Conservation (phyloP, 2,797 vertebrate species). For the Microcaecilia unicolor region DNA sequence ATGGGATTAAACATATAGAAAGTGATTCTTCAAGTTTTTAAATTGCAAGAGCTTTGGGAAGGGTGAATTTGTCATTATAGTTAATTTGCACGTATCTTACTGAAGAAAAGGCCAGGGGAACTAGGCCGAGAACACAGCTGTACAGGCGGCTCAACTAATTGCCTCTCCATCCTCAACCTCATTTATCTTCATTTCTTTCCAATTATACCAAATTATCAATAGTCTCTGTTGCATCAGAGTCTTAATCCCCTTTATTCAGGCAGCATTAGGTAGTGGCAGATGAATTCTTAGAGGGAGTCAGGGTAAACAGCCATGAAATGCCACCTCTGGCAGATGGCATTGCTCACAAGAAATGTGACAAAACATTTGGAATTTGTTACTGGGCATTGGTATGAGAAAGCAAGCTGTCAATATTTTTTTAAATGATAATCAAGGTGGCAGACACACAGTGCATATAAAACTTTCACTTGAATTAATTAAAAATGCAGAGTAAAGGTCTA, state of each 20-base stretch:
- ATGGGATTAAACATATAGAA: constrained; percentile 22
- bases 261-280: constrained; percentile 76
- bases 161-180: constrained; percentile 76
- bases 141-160: constrained; percentile 75
- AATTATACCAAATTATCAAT: constrained; percentile 90
- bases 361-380: constrained; percentile 74
- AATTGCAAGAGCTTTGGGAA: constrained; percentile 44
- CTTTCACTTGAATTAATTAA: too few relatives aligned
- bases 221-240: constrained; percentile 82
- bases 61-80: constrained; percentile 65
- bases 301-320: constrained; percentile 81
- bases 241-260: constrained; percentile 79
- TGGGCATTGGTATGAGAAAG: constrained; percentile 56
- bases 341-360: constrained; percentile 76
- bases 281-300: constrained; percentile 82
- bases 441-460: constrained; percentile 8
- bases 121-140: constrained; percentile 74
- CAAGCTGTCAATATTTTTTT: constrained; percentile 75
- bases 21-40: constrained; percentile 28
- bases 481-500: too few relatives aligned
- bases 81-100: constrained; percentile 69
- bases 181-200: constrained; percentile 91
- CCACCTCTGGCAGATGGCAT: constrained; percentile 81
- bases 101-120: constrained; percentile 64
- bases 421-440: constrained; percentile 51